A percentile compares a stretch with the other conserved stretches of the same genome.
These are phyloP conservation scores for Alosa alosa DNA, from an alignment of 2,113 vertebrate species.

Conservation along the genomic window DNA sequence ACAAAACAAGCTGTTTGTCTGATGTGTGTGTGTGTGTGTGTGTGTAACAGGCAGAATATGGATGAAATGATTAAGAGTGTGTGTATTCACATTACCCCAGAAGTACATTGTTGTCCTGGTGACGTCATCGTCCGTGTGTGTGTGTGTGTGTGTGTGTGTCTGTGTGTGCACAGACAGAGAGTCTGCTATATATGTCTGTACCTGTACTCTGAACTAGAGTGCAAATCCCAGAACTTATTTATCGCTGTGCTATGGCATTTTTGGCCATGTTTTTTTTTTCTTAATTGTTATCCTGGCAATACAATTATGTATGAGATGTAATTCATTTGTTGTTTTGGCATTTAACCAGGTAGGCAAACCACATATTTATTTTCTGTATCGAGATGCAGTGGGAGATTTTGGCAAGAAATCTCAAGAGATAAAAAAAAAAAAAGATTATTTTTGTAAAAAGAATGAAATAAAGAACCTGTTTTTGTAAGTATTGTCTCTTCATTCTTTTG, in stretches of 20 bases:
- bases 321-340: neutral
- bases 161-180: neutral
- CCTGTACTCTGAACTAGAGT: neutral
- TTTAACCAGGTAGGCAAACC: neutral
- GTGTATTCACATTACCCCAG: too few relatives aligned
- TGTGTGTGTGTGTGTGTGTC: neutral
- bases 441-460: conserved; percentile 41
- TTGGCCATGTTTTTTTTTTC: neutral
- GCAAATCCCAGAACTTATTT: neutral
- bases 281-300: neutral
- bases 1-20: neutral
- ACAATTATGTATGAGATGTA: conserved; percentile 10
- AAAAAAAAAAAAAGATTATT: conserved; percentile 14
- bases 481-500: neutral
- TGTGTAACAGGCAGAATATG: neutral
- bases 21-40: neutral
- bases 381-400: neutral
- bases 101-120: too few relatives aligned
- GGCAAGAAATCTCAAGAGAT: neutral
- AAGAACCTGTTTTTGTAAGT: conserved; percentile 9
- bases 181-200: neutral
- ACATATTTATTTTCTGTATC: conserved; percentile 35
- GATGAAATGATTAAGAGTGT: too few relatives aligned
- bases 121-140: too few relatives aligned
- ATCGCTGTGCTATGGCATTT: neutral